These are phyloP conservation scores for Dysidea cf. avara DNA, from an alignment of 37 sponge, comb jelly and placozoan species.

Conservation along the genomic window DNA sequence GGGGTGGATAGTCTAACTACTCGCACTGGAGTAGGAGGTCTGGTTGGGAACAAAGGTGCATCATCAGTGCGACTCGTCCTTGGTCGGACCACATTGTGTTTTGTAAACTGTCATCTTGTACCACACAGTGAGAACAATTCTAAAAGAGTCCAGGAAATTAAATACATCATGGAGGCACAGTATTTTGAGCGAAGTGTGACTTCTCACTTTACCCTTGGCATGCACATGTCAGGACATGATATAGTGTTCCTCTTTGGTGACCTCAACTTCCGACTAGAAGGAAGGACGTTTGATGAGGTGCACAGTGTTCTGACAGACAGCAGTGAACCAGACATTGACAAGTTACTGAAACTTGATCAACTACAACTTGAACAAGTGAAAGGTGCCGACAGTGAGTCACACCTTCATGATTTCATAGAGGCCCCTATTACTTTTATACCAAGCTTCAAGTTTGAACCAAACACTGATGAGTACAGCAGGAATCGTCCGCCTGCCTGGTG, in stretches of 20 bases:
- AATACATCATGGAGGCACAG: slow-evolving; percentile 47
- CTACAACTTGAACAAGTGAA: slow-evolving; percentile 50
- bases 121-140: slow-evolving; percentile 64
- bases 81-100: slow-evolving; percentile 53
- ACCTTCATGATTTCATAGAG: slow-evolving; percentile 57
- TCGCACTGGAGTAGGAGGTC: slow-evolving; percentile 72
- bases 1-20: slow-evolving; percentile 31
- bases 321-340: neutral
- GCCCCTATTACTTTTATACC: slow-evolving; percentile 60
- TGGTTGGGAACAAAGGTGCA: slow-evolving; percentile 83
- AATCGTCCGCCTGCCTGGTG: slow-evolving; percentile 78
- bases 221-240: slow-evolving; percentile 46
- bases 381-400: slow-evolving; percentile 32
- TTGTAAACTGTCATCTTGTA: slow-evolving; percentile 77
- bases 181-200: slow-evolving; percentile 33
- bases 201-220: neutral
- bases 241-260: slow-evolving; percentile 75
- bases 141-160: slow-evolving; percentile 49
- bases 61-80: slow-evolving; percentile 52
- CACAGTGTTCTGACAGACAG: slow-evolving; percentile 1
- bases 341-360: slow-evolving; percentile 53
- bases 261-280: slow-evolving; percentile 73
- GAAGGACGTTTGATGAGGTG: slow-evolving; percentile 51
- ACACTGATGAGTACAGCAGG: slow-evolving; percentile 55
- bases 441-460: slow-evolving; percentile 66